Base-by-base conservation (phyloP, 2,888 invertebrate species). In the Geotrupes spiniger region DNA sequence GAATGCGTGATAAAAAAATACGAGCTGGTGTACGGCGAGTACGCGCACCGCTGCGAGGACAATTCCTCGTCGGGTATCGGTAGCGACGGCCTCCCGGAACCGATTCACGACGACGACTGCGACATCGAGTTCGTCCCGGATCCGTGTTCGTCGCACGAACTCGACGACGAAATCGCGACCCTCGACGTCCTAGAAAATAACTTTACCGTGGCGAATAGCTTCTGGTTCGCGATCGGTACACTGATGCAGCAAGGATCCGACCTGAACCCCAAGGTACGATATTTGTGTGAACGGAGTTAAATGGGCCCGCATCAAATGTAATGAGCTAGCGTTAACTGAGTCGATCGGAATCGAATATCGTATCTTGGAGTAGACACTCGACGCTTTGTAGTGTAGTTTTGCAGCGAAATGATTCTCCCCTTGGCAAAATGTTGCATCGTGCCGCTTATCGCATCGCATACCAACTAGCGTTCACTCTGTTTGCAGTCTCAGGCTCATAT, bases 221-320 rank as follows among this genome's bases (percentile, higher is more conserved):
- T 92, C 70, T 92, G 91, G 91, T 91, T 91, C 71, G 86, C 89
- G 15, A 87, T 90, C 44, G 91, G 90, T n/a, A 90, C 90, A 1
- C 77, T 92, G 40, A 89, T 92, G 85, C 90, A 90, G 64, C 90
- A 91, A 72, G 88, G 89, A 57, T 85, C 85, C 33, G 86, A 86
- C 64, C 74, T 87, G 44, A 87, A 87, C 70, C 92, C 92, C 2
- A 89, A 81, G 80, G 83, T 83, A 65, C 42, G 42, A 42, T 42
- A 42, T 47, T 42, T 47, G 51, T 49, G 10, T 8, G 16, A 15
- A 21, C 12, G 14, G 10, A 25, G 14, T 12, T 33, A 33, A 12
- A 14, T 33, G 10, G n/a, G 14, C 14, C 10, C 9, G 33, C 14
- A 33, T 14, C 15, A 8, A 6, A 33, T 10, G 10, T 14, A 33